Percentiles rank a stretch among this genome's conserved stretches.
These are phyloP conservation scores for Etheostoma cragini DNA, from an alignment of 2,113 vertebrate species.

Conservation along the genomic window DNA sequence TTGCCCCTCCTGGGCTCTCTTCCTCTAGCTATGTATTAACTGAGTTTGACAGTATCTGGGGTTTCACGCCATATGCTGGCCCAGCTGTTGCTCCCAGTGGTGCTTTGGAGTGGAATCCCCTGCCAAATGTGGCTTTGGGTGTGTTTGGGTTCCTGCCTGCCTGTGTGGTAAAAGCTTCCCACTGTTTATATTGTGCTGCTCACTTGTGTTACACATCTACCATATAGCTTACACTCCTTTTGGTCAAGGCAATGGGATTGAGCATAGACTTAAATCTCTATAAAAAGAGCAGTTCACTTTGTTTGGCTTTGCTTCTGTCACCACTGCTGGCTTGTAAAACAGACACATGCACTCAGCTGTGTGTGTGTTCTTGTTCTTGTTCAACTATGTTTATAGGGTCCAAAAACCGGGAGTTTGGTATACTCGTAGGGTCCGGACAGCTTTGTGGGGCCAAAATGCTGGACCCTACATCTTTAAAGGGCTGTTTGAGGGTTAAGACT, in stretches of 20 bases:
- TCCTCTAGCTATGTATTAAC: constrained; percentile 20
- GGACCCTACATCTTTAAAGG: too few species aligned
- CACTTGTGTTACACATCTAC: constrained; percentile 38
- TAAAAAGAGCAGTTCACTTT: constrained; percentile 46
- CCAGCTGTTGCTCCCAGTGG: constrained; percentile 74
- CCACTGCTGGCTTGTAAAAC: constrained; percentile 31
- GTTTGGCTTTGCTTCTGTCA: constrained; percentile 41
- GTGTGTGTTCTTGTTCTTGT: too few species aligned
- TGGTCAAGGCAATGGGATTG: constrained; percentile 1
- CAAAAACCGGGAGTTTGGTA: too few species aligned
- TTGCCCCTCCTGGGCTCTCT: background rate
- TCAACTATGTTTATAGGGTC: too few species aligned
- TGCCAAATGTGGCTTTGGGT: constrained; percentile 48
- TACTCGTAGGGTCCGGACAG: too few species aligned
- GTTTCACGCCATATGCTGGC: constrained; percentile 64
- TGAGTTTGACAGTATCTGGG: constrained; percentile 47
- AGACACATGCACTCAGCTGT: constrained; percentile 8
- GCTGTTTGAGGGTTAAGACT: too few species aligned
- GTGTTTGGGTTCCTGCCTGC: constrained; percentile 52
- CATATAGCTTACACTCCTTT: constrained; percentile 25
- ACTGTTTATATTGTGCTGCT: constrained; percentile 50
- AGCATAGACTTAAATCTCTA: constrained; percentile 13
- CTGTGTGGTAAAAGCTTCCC: constrained; percentile 36
- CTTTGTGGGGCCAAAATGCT: too few species aligned
- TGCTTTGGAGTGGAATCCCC: constrained; percentile 47